phyloP scores from a whole-genome alignment of 2,888 invertebrate species.

The Ophioninae sp. region DNA sequence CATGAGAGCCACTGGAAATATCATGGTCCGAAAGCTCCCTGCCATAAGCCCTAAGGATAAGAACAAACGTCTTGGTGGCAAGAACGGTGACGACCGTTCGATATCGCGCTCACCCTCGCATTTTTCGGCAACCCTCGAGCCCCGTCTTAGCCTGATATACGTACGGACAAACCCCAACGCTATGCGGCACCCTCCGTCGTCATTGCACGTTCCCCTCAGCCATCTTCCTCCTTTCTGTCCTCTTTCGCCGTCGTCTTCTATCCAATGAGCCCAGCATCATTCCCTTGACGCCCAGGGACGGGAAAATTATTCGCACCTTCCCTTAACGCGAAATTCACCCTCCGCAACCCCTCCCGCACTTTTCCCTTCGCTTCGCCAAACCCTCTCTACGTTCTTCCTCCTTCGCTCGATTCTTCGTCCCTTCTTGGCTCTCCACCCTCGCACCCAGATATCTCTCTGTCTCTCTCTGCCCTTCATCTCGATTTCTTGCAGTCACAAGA shows the following conservation, averaged over 20 bases:
- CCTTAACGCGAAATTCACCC: constrained; percentile 58
- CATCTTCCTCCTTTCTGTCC: constrained; percentile 45
- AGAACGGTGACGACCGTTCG: constrained; percentile 56
- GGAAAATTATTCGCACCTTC: constrained; percentile 72
- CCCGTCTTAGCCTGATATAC: constrained; percentile 59
- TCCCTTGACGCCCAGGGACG: constrained; percentile 59
- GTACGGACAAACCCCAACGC: constrained; percentile 29
- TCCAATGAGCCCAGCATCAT: constrained; percentile 42
- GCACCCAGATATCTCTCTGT: constrained; percentile 8
- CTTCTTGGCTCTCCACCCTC: constrained; percentile 4
- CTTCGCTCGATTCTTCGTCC: constrained; percentile 33
- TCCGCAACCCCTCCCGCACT: constrained; percentile 21
- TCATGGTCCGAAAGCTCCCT: constrained; percentile 57
- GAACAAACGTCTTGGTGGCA: constrained; percentile 63
- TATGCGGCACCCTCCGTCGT: constrained; percentile 48
- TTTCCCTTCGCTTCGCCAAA: constrained; percentile 28
- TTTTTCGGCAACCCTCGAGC: constrained; percentile 62
- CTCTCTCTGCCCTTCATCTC: constrained; percentile 37
- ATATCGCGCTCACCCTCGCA: constrained; percentile 64
- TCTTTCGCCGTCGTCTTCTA: constrained; percentile 49
- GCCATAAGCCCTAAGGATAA: constrained; percentile 54
- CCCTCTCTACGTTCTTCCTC: constrained; percentile 54
- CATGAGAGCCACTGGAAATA: constrained; percentile 67
- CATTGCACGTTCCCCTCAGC: constrained; percentile 25
- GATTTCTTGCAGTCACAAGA: constrained; percentile 25